Evolutionary conservation across 2,888 invertebrate genomes (phyloP).

Genomic region (Dysmachus trigonus): DNA sequence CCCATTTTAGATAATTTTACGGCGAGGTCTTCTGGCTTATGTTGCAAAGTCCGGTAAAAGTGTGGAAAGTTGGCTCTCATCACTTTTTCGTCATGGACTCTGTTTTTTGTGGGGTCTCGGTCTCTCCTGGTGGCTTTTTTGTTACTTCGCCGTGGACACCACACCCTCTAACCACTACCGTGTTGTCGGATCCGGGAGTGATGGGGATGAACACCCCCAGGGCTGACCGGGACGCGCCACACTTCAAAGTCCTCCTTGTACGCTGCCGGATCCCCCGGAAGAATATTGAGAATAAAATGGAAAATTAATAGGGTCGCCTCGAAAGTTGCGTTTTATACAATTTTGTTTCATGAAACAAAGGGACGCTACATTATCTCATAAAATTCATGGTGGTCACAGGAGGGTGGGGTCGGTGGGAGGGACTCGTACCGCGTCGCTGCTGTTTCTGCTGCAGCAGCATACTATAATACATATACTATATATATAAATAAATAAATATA

Average conservation of each 20-base stretch:
- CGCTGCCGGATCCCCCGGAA: background rate
- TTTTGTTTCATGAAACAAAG: constrained; percentile 4
- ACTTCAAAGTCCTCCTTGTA: background rate
- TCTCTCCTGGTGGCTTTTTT: background rate
- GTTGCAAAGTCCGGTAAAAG: constrained; percentile 24
- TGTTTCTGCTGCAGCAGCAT: background rate
- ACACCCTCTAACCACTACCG: background rate
- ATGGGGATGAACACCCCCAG: background rate
- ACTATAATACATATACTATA: background rate
- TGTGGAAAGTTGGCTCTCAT: background rate
- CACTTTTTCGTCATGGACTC: background rate
- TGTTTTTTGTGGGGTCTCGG: background rate
- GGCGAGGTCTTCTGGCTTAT: constrained; percentile 31
- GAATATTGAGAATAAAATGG: constrained; percentile 35
- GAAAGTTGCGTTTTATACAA: constrained; percentile 37
- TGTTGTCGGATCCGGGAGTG: too few relatives aligned
- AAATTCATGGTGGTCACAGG: background rate
- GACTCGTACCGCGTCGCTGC: background rate
- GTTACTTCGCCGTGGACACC: background rate
- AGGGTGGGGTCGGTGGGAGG: background rate
- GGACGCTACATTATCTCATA: constrained; percentile 20
- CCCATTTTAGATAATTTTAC: constrained; percentile 27
- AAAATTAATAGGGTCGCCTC: constrained; percentile 40
- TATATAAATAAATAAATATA: too few relatives aligned
- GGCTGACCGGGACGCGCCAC: background rate